phyloP scores from a whole-genome alignment of 1,140 invertebrate species.

The Drosophila fuyamai region DNA sequence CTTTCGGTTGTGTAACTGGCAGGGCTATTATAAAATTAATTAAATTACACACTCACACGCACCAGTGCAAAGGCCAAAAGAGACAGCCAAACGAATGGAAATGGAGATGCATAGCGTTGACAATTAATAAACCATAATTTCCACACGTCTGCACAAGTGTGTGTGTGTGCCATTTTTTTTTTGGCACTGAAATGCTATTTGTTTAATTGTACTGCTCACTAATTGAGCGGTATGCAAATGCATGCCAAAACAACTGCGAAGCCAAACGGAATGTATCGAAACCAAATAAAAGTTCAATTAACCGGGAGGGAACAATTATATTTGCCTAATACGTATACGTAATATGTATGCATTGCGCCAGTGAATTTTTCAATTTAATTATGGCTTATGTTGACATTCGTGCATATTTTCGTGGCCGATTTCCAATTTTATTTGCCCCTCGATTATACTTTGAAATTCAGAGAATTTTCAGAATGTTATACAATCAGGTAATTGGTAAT shows the following conservation, averaged over 20 bases:
- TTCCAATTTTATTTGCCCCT: not conserved
- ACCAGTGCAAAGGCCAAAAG: not conserved
- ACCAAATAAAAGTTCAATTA: slow-evolving; percentile 9
- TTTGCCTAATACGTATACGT: slow-evolving; percentile 1
- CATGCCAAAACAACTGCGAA: slow-evolving; percentile 1
- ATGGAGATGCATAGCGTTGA: slow-evolving; percentile 6
- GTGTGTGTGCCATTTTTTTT: not conserved
- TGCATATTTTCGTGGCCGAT: not conserved
- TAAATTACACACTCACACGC: slow-evolving; percentile 22
- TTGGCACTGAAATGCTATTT: slow-evolving; percentile 4
- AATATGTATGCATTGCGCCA: not conserved
- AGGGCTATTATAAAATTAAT: slow-evolving; percentile 36
- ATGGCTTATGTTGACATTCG: not conserved
- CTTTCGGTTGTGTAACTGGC: slow-evolving; percentile 15
- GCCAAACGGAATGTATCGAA: slow-evolving; percentile 1
- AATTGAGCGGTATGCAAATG: slow-evolving; percentile 9
- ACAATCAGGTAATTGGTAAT: not conserved
- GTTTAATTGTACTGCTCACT: not conserved
- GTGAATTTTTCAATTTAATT: slow-evolving; percentile 2
- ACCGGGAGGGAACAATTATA: not conserved
- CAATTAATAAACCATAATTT: slow-evolving; percentile 28
- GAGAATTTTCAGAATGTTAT: no score
- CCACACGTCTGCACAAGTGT: not conserved
- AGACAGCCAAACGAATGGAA: not conserved
- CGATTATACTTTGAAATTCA: no score